Evolutionary conservation across 2,888 invertebrate species (phyloP), one percentile per base, ranked within the genome.

Genomic region (Morpho achilles): DNA sequence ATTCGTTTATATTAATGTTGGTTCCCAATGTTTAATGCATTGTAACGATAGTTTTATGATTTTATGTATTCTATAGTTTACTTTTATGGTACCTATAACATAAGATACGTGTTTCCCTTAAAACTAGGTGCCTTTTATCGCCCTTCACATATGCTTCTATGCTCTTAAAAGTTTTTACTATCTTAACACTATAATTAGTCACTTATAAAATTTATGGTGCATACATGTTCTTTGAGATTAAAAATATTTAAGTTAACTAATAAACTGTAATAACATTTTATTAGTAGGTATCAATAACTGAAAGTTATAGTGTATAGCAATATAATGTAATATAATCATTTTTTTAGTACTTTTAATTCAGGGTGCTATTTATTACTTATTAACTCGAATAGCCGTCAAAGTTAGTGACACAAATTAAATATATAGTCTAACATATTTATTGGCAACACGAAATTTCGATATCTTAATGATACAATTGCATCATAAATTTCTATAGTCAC

Each of bases 141-240:
- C 76, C 68, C 73, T 72, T 69, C 71, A 73, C 68, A 53, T 72
- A 71, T 66, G 73, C 75, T 76, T 79, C 67, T 57, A 62, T 67
- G 66, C 65, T 58, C 55, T 71, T 69, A 61, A 60, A 68, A 67
- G 47, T 69, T 58, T 67, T 68, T 69, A 69, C 68, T 68, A 64
- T 60, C 66, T 67, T 64, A 65, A 51, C 52, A 51, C 39, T 53
- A 53, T 60, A 51, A 54, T 53, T 73, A 68, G 72, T 74, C 75
- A 76, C 73, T 71, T 70, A 67, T 75, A 73, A 69, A 72, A 73
- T 71, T 72, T 79, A 79, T 84, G 85, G 81, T 87, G 82, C 85
- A 80, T 80, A 75, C 76, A 76, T 79, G 72, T 80, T 74, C 72
- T 79, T 72, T 70, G 70, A 76, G 69, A 74, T 78, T 73, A 74